These are phyloP conservation scores for Paramormyrops kingsleyae DNA, from an alignment of 2,113 vertebrate genomes.

Conservation along the genomic window DNA sequence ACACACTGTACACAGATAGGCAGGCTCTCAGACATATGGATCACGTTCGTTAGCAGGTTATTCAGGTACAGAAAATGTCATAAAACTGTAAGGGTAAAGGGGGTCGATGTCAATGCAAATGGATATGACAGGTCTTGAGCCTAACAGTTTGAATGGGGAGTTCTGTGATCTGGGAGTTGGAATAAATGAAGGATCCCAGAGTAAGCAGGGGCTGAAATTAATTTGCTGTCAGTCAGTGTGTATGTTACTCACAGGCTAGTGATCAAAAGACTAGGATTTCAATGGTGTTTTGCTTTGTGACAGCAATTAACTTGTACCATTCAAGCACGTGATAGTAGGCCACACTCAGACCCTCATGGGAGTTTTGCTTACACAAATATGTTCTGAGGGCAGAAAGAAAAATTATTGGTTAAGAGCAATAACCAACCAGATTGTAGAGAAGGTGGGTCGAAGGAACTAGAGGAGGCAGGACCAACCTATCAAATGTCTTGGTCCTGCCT, in stretches of 20 bases:
- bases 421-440: too few relatives aligned
- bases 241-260: not conserved
- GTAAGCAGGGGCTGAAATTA: not conserved
- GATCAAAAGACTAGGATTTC: not conserved
- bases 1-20: not conserved
- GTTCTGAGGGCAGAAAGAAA: too few relatives aligned
- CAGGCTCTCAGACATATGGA: not conserved
- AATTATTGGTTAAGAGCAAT: too few relatives aligned
- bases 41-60: not conserved
- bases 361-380: too few relatives aligned
- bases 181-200: not conserved
- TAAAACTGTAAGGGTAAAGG: not conserved
- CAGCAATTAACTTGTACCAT: not conserved
- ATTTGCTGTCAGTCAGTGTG: not conserved
- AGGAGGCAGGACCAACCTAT: not conserved
- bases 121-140: not conserved
- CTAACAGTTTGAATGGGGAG: not conserved
- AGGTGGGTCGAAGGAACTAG: not conserved
- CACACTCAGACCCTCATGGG: too few relatives aligned
- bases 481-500: not conserved
- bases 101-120: not conserved
- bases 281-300: not conserved
- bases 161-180: not conserved
- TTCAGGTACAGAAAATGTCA: not conserved
- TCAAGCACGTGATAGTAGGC: not conserved